These are phyloP conservation scores for Drosophila monieri DNA, from an alignment of 2,888 invertebrate species.

Conservation along the genomic window DNA sequence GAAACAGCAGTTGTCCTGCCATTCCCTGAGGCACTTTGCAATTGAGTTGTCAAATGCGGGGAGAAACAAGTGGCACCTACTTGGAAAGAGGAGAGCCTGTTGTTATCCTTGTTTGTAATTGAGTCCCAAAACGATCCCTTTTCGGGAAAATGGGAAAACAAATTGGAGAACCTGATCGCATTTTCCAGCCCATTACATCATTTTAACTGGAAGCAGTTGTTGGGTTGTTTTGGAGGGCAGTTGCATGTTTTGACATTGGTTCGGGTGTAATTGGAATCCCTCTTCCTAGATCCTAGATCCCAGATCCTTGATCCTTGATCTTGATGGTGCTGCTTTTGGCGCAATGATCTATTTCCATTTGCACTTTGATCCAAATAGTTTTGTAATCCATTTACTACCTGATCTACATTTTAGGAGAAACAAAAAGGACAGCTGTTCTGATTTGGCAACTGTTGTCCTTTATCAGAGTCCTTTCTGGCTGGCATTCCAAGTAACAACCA, in stretches of 20 bases:
- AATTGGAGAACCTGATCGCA: constrained; percentile 2
- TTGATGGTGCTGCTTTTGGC: constrained; percentile 59
- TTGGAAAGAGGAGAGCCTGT: constrained; percentile 44
- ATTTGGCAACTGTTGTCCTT: constrained; percentile 43
- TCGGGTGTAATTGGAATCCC: constrained; percentile 51
- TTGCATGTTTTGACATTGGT: constrained; percentile 68
- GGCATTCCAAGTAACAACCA: too few species aligned
- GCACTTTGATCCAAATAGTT: constrained; percentile 22
- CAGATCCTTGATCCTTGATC: neutral
- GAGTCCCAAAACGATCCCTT: constrained; percentile 13
- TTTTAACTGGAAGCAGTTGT: constrained; percentile 60
- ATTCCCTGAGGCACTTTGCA: constrained; percentile 68
- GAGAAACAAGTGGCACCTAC: constrained; percentile 43
- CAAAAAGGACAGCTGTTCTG: constrained; percentile 29
- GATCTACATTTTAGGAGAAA: constrained; percentile 18
- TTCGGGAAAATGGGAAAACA: neutral
- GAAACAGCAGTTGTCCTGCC: constrained; percentile 59
- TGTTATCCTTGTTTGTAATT: constrained; percentile 5
- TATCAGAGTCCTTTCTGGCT: neutral
- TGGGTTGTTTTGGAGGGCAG: constrained; percentile 2
- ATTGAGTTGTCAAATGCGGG: constrained; percentile 66
- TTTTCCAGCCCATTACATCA: constrained; percentile 68
- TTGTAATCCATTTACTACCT: constrained; percentile 23
- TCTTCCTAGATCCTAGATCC: constrained; percentile 32
- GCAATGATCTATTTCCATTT: constrained; percentile 37